These are phyloP conservation scores for Alethe diademata DNA, from an alignment of 2,113 vertebrate genomes.

Conservation along the genomic window DNA sequence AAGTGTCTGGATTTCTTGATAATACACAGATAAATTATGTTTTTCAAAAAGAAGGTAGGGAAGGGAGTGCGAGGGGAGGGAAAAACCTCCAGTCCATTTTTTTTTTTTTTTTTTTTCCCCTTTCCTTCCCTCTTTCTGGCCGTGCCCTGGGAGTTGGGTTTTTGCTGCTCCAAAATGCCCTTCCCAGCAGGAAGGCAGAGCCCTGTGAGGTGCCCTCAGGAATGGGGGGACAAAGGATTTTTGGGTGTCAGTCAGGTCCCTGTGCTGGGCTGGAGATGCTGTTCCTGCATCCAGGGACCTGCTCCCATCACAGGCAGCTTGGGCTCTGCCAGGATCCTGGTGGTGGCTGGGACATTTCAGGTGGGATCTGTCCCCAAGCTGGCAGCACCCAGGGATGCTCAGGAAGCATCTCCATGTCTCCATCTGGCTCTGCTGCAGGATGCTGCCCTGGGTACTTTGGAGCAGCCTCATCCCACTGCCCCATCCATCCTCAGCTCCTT, in stretches of 20 bases:
- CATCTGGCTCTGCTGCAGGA: not conserved
- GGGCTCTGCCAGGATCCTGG: not conserved
- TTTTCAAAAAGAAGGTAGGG: constrained; percentile 89
- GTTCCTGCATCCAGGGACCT: not conserved
- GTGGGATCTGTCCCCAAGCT: not conserved
- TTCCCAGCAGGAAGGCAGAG: not conserved
- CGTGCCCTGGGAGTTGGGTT: not conserved
- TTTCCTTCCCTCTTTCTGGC: constrained; percentile 61
- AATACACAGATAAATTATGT: constrained; percentile 99
- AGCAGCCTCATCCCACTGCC: not conserved
- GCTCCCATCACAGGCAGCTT: rapidly evolving
- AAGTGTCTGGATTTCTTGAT: constrained; percentile 99
- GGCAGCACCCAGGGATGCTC: not conserved
- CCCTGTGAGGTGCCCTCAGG: not conserved
- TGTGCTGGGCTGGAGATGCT: not conserved
- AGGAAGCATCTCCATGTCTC: rapidly evolving
- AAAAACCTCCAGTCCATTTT: constrained; percentile 70
- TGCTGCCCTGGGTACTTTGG: not conserved
- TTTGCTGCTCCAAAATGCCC: not conserved
- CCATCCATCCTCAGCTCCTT: rapidly evolving
- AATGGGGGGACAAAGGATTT: not conserved
- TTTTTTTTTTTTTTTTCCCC: not conserved
- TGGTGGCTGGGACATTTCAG: too few species aligned
- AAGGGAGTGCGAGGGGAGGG: constrained; percentile 69
- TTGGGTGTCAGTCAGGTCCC: rapidly evolving